Base-by-base conservation (phyloP, 2,888 invertebrate genomes). In the Argynnis bischoffii region DNA sequence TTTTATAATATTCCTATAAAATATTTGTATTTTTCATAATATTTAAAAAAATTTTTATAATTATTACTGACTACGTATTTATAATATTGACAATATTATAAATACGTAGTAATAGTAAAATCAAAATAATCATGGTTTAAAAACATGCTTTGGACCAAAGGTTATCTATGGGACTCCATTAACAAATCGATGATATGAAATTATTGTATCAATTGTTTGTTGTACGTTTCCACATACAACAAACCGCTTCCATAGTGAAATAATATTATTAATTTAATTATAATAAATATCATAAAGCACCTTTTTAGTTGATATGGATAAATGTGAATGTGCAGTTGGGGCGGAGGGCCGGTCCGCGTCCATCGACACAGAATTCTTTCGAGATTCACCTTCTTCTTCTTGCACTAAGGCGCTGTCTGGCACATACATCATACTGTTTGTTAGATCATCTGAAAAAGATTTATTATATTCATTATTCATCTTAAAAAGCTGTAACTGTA, bases 351-450 rank as follows among this genome's bases (percentile, higher is more conserved):
- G 84, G 6, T 90, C 89, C 14, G 83, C 86, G 70, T 92, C 91
- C 76, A 90, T 82, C 0, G 89, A 92, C 14, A 93, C 88, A 1
- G 92, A 92, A 77, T 92, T 92, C 75, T 93, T 93, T 2, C 93
- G 86, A 0, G 93, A 93, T 66, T 93, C 87, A 5, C 96, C 97
- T 64, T 97, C 96, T 56, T 96, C 95, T 76, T 97, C 97, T 84
- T 97, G 97, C 0, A 97, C 95, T 48, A 97, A 83, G 73, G 97
- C 97, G 74, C 96, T 96, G 81, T 97, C 97, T 3, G 97, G 97
- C 8, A 97, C 97, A 85, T 97, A 97, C 97, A 97, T 97, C 94
- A 97, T 96, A 77, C 97, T 97, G 77, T 96, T 96, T 8, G 95
- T 94, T 46, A 96, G 86, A 71, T 95, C 95, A 76, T 93, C 89